Evolutionary conservation across 2,797 vertebrate genomes (phyloP).

Genomic region (Onychomys leucogaster): DNA sequence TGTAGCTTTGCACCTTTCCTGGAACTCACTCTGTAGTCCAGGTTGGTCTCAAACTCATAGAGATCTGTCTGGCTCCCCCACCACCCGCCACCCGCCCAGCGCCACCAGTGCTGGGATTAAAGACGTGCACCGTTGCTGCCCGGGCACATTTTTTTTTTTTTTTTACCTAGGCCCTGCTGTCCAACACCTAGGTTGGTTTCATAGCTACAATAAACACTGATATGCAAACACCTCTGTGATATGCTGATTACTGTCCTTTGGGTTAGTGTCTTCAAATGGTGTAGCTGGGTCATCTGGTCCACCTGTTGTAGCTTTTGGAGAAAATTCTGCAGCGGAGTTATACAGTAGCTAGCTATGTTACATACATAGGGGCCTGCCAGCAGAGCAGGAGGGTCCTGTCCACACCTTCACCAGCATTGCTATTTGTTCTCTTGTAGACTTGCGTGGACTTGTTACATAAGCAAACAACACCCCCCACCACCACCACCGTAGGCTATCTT

Average conservation of each 20-base stretch:
- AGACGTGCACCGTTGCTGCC: too few species aligned
- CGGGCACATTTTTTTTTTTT: neutral
- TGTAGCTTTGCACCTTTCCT: too few species aligned
- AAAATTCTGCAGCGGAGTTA: neutral
- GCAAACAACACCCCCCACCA: neutral
- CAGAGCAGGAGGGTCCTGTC: too few species aligned
- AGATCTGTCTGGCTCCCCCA: too few species aligned
- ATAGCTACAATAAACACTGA: neutral
- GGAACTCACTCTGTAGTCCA: too few species aligned
- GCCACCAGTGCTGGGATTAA: too few species aligned
- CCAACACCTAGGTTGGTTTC: neutral
- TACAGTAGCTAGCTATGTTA: neutral
- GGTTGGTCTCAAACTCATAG: too few species aligned
- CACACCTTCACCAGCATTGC: neutral
- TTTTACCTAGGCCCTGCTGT: neutral
- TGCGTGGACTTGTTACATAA: neutral
- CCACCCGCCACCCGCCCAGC: too few species aligned
- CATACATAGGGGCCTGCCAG: too few species aligned
- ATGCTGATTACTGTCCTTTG: neutral
- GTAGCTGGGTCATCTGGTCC: neutral
- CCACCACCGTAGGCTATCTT: neutral
- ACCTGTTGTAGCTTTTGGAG: neutral
- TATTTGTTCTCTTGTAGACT: neutral
- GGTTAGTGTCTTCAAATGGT: neutral
- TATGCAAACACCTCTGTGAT: neutral